Conservation (phyloP, 2,113 vertebrate genomes). For the Peromyscus polionotus region DNA sequence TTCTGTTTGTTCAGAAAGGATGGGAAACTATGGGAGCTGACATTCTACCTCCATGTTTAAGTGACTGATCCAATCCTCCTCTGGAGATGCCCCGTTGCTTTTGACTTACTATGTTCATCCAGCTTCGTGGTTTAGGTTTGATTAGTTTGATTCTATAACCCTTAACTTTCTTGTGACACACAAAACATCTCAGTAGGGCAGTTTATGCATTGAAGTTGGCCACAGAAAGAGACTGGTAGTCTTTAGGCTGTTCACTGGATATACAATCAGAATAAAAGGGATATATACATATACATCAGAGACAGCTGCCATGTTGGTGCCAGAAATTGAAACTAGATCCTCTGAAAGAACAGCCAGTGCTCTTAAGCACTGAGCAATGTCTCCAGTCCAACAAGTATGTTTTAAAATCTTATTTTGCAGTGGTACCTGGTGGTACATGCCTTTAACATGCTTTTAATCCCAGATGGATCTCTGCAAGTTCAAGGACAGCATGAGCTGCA, state of each 20-base stretch:
- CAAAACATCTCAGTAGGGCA: background rate
- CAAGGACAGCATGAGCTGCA: background rate
- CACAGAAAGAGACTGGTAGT: background rate
- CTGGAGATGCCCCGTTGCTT: background rate
- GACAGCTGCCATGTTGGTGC: background rate
- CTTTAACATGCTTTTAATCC: background rate
- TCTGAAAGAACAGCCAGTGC: background rate
- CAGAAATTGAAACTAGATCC: background rate
- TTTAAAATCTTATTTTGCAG: background rate
- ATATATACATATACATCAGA: background rate
- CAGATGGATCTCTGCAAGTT: background rate
- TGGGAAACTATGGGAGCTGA: background rate
- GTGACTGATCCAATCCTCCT: background rate
- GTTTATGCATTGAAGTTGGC: background rate
- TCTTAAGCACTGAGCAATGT: background rate
- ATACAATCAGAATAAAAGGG: background rate
- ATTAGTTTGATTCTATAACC: background rate
- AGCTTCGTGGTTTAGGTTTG: background rate
- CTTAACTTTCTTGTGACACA: background rate
- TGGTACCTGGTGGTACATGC: background rate
- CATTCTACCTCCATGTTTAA: background rate
- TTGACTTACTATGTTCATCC: background rate
- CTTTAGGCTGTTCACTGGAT: background rate
- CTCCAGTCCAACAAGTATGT: background rate
- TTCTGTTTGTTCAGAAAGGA: background rate